Conservation (phyloP, 1,140 invertebrate species). For the Drosophila grimshawi region DNA sequence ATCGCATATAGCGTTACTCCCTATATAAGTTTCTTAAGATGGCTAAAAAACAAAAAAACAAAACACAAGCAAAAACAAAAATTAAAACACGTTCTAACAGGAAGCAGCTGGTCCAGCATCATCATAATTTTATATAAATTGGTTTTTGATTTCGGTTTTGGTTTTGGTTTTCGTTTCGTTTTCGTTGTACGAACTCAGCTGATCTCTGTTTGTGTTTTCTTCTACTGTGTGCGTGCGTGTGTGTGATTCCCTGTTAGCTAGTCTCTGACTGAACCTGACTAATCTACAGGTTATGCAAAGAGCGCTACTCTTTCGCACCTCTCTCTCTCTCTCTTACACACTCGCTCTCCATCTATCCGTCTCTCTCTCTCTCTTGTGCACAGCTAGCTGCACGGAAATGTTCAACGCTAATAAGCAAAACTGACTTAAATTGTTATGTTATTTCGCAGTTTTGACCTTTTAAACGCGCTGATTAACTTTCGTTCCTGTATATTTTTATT, state of each 20-base stretch:
- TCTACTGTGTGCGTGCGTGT: no score
- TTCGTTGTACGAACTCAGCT: conserved; percentile 7
- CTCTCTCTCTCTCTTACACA: neutral
- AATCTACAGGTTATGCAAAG: conserved; percentile 22
- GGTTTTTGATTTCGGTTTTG: conserved; percentile 30
- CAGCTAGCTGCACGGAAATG: neutral
- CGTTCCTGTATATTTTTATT: no score
- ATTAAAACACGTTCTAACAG: conserved; percentile 72
- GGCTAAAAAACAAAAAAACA: conserved; percentile 7
- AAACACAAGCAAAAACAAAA: neutral
- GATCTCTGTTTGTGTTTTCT: conserved; percentile 15
- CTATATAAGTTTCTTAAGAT: conserved; percentile 18
- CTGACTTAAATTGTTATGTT: neutral
- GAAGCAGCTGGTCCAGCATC: conserved; percentile 44
- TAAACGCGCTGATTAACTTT: no score
- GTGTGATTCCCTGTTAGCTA: neutral
- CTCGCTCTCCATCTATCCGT: neutral
- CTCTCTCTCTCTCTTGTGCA: neutral
- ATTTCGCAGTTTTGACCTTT: neutral
- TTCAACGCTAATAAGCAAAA: neutral
- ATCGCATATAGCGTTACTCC: neutral
- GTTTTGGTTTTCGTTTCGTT: conserved; percentile 16
- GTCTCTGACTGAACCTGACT: neutral
- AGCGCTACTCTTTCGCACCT: neutral
- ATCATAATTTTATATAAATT: conserved; percentile 44